Evolutionary conservation across 1,140 invertebrate genomes (phyloP).

Genomic region (Caenorhabditis tropicalis): DNA sequence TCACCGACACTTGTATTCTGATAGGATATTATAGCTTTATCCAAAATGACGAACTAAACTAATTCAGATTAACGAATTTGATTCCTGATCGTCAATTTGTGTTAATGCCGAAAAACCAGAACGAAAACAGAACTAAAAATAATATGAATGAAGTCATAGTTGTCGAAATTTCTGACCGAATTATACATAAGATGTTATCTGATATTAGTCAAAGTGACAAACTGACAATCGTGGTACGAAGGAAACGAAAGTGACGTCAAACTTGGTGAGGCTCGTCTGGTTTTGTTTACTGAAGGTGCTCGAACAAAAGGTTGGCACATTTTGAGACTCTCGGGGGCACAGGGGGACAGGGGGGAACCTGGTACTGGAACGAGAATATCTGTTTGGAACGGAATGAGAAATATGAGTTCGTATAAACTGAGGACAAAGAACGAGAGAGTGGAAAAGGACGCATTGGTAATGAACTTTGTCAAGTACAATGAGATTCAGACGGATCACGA

Average conservation of each 20-base stretch:
- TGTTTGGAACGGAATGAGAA: not conserved
- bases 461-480: slow-evolving; percentile 29
- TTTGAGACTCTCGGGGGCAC: slow-evolving; percentile 16
- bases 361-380: slow-evolving; percentile 16
- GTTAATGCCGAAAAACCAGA: too few species aligned
- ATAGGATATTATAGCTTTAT: too few species aligned
- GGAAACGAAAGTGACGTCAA: slow-evolving; percentile 1
- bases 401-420: not conserved
- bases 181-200: not conserved
- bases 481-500: not conserved
- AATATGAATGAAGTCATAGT: not conserved
- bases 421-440: not conserved
- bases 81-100: too few species aligned
- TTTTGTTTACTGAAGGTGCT: slow-evolving; percentile 26
- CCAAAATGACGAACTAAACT: too few species aligned
- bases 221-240: slow-evolving; percentile 15
- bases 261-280: slow-evolving; percentile 6
- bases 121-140: too few species aligned
- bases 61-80: too few species aligned
- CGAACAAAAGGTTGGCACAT: slow-evolving; percentile 43
- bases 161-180: not conserved
- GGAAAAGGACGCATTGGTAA: not conserved
- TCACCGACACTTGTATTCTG: too few species aligned
- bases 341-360: not conserved
- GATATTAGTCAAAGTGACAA: not conserved